Base-by-base conservation (phyloP, 2,888 invertebrate species). In the Taphrorychus bicolor region DNA sequence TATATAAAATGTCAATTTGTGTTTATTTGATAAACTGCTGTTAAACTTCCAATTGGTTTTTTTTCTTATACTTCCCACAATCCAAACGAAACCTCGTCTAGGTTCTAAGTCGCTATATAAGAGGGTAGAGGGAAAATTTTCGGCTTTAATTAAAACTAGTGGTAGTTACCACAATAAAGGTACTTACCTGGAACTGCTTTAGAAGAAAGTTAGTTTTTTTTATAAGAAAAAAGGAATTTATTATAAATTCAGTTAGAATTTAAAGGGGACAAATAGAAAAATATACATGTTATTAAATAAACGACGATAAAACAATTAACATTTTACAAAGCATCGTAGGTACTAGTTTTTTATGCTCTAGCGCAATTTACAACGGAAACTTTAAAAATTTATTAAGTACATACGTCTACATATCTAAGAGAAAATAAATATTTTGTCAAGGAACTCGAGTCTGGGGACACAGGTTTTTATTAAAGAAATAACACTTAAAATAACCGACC, bases 1-100 rank as follows among this genome's bases (percentile, higher is more conserved):
- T 81, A 81, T 79, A 77, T 77, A 76, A 79, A 81, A 81, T 82
- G 81, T 82, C 81, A 80, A 79, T 81, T 81, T 82, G 81, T 81
- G 80, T 82, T 82, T 80, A 81, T 82, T 82, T 82, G 80, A 81
- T 82, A 81, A 81, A 82, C 80, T 81, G 79, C 80, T 82, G 81
- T 82, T 82, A 81, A 80, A 80, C 77, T 80, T 80, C 74, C 59
- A 66, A 7, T 17, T 16, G 45, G 5, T 45, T 45, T 45, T 3
- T 45, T 16, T 45, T 45, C 7, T 17, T 16, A 14, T 16, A 45
- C 2, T 17, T 45, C 16, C 45, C 45, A 32, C 11, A 11, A 5
- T 5, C 32, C 32, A 45, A 45, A 45, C 14, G 5, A 45, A 3
- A 45, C 16, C 9, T n/a, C 11, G 16, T 14, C 7, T 9, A 32